phyloP scores from a whole-genome alignment of 2,113 vertebrate species.

The Heterocephalus glaber region DNA sequence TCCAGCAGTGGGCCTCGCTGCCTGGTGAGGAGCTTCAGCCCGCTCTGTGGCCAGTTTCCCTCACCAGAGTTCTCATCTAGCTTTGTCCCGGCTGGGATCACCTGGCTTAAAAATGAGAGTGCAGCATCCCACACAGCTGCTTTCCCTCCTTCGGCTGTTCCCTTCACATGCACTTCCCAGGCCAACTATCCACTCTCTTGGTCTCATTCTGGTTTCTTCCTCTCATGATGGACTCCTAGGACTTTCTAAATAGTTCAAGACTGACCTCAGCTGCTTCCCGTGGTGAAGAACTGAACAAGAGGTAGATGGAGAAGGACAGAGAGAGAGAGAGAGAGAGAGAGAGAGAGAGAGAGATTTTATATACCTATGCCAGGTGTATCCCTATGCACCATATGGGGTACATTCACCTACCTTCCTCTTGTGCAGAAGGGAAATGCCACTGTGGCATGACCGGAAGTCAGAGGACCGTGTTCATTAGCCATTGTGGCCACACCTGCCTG shows the following conservation, averaged over 20 bases:
- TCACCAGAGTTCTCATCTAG: neutral
- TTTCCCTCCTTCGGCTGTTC: neutral
- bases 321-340: neutral
- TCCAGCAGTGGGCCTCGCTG: neutral
- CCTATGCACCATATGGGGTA: rapidly evolving
- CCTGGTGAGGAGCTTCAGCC: neutral
- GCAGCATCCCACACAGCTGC: neutral
- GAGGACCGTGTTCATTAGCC: neutral
- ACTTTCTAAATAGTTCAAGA: neutral
- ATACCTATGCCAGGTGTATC: too few relatives aligned
- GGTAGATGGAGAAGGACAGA: rapidly evolving
- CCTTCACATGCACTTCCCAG: rapidly evolving
- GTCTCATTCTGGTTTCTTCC: neutral
- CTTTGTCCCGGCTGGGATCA: neutral
- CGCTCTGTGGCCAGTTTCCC: neutral
- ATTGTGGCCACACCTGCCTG: neutral
- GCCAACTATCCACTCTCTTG: neutral
- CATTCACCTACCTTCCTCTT: neutral
- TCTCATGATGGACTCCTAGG: neutral
- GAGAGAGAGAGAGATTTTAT: neutral
- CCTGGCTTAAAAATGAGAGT: neutral
- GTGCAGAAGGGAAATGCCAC: neutral
- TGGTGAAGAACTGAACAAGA: neutral
- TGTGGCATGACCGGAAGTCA: neutral
- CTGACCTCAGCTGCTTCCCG: neutral